Percentiles rank a stretch among this genome's conserved stretches.
Conservation (phyloP, 2,113 vertebrate genomes). For the Serinus canaria region DNA sequence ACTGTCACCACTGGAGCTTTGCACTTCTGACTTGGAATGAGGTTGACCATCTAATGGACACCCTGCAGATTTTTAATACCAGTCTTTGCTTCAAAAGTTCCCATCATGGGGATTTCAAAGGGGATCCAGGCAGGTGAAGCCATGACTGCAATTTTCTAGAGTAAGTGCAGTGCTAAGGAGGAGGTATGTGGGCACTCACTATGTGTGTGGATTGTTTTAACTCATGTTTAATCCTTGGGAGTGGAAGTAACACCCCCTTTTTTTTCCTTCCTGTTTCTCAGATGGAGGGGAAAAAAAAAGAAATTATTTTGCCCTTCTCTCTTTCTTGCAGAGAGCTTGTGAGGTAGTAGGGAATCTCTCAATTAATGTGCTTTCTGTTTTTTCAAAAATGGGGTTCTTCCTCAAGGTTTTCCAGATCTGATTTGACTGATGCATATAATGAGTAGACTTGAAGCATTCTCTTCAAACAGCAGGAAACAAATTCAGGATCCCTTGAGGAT, state of each 20-base stretch:
- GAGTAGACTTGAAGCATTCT: neutral
- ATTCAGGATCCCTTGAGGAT: neutral
- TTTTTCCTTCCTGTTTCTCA: neutral
- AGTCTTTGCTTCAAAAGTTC: neutral
- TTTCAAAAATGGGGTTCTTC: neutral
- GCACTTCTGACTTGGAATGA: neutral
- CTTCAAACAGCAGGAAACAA: neutral
- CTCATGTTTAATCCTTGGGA: neutral
- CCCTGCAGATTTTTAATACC: neutral
- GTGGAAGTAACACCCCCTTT: neutral
- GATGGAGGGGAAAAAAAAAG: neutral
- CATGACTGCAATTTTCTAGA: neutral
- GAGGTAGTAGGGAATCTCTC: neutral
- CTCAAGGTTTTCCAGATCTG: neutral
- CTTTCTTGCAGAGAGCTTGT: neutral
- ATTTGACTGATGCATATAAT: neutral
- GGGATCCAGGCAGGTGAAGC: neutral
- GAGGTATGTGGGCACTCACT: neutral
- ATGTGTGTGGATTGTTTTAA: neutral
- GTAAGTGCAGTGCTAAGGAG: neutral
- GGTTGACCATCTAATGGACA: neutral
- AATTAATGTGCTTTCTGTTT: neutral
- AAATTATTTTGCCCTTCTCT: neutral
- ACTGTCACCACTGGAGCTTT: neutral
- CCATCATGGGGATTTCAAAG: neutral